Evolutionary conservation across 2,888 invertebrate species (phyloP).

Genomic region (Phalera bucephala): DNA sequence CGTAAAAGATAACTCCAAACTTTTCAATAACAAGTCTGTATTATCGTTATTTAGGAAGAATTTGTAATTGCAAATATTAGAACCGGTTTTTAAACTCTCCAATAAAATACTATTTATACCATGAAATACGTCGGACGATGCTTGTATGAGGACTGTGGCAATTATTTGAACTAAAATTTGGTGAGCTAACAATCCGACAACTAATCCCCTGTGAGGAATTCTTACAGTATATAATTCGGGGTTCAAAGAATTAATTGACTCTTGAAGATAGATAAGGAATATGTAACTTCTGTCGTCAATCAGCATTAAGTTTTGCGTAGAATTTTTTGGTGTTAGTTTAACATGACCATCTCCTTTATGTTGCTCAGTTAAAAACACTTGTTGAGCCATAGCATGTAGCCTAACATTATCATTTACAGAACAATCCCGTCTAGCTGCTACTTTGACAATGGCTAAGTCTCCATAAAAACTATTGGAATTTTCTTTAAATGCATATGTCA

Average conservation of each 20-base stretch:
- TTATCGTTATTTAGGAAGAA: conserved; percentile 83
- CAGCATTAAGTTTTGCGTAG: conserved; percentile 74
- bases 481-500: conserved; percentile 94
- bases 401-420: conserved; percentile 92
- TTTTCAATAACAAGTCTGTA: conserved; percentile 88
- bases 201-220: conserved; percentile 93
- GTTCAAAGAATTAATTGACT: conserved; percentile 87
- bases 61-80: conserved; percentile 69
- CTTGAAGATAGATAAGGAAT: conserved; percentile 92
- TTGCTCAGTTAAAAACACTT: conserved; percentile 89
- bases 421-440: conserved; percentile 95
- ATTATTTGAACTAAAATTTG: conserved; percentile 96
- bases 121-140: conserved; percentile 85
- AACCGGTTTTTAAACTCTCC: conserved; percentile 72
- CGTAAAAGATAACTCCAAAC: conserved; percentile 91
- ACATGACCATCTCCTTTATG: conserved; percentile 57
- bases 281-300: conserved; percentile 94
- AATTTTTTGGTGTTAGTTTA: conserved; percentile 62
- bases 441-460: conserved; percentile 95
- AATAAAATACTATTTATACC: conserved; percentile 84
- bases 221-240: conserved; percentile 91
- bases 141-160: conserved; percentile 92
- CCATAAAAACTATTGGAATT: conserved; percentile 98
- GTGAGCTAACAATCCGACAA: conserved; percentile 95
- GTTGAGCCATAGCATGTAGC: conserved; percentile 93